Conservation (phyloP, 1,140 invertebrate species). For the Phthorimaea operculella region DNA sequence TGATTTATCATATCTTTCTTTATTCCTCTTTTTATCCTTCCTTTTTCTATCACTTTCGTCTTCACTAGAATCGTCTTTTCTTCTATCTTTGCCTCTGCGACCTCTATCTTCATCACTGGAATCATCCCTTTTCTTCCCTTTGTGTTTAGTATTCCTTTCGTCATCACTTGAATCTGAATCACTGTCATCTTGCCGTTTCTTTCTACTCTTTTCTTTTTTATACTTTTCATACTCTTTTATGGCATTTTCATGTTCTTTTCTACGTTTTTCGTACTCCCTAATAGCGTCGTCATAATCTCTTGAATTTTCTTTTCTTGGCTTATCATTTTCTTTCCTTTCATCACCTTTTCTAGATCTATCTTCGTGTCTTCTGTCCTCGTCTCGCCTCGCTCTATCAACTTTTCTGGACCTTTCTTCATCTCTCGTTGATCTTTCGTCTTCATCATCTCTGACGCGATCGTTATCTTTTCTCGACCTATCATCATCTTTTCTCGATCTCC, state of each 20-base stretch:
- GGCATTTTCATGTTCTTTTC: too few species aligned
- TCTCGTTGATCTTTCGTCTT: constrained; percentile 7
- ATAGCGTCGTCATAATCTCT: constrained; percentile 3
- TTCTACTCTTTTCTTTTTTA: too few species aligned
- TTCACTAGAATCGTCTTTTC: constrained; percentile 9
- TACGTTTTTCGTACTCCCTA: too few species aligned
- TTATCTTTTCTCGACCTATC: constrained; percentile 8
- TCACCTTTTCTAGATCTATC: constrained; percentile 9
- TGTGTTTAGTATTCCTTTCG: constrained; percentile 1
- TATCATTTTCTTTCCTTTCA: constrained; percentile 4
- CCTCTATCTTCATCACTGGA: constrained; percentile 7
- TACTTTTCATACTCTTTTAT: too few species aligned
- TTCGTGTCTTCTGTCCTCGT: constrained; percentile 1
- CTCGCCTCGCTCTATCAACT: constrained; percentile 5
- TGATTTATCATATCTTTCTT: not conserved
- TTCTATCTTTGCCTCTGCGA: constrained; percentile 5
- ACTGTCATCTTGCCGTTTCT: not conserved
- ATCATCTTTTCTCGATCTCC: constrained; percentile 11
- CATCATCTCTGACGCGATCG: constrained; percentile 5
- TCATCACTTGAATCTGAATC: constrained; percentile 3
- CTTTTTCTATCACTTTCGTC: constrained; percentile 5
- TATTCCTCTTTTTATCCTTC: constrained; percentile 4
- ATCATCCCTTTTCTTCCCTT: constrained; percentile 5
- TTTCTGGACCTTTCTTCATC: constrained; percentile 10
- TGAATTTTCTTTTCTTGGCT: constrained; percentile 6